Conservation (phyloP, 2,797 vertebrate genomes). For the Avahi laniger region DNA sequence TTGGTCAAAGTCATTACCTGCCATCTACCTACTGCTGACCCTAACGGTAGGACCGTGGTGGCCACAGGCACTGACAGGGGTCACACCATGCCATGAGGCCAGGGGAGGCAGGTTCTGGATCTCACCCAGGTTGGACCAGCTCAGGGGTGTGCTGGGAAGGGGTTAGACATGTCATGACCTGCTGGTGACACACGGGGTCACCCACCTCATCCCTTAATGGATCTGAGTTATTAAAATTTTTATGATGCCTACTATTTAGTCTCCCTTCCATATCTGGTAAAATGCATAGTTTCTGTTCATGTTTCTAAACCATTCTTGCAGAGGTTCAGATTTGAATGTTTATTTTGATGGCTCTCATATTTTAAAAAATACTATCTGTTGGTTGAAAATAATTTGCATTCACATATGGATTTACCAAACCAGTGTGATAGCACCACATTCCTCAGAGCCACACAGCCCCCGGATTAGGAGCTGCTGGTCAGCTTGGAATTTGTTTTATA, state of each 20-base stretch:
- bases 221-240: neutral
- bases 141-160: neutral
- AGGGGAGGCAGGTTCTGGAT: neutral
- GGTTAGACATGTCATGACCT: neutral
- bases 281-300: neutral
- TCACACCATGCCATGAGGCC: neutral
- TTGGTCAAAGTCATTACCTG: neutral
- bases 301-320: constrained; percentile 7
- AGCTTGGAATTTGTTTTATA: neutral
- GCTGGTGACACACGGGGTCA: neutral
- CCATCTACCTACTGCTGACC: neutral
- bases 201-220: neutral
- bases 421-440: neutral
- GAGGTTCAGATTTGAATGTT: neutral
- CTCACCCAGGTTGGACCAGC: neutral
- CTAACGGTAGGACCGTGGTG: neutral
- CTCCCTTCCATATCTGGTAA: neutral
- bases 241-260: neutral
- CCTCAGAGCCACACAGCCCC: neutral
- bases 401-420: neutral
- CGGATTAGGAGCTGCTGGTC: neutral
- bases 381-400: constrained; percentile 3
- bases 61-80: neutral
- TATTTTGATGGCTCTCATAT: neutral
- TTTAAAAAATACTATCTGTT: neutral